These are phyloP conservation scores for Sparus aurata DNA, from an alignment of 2,797 vertebrate species.

Conservation along the genomic window DNA sequence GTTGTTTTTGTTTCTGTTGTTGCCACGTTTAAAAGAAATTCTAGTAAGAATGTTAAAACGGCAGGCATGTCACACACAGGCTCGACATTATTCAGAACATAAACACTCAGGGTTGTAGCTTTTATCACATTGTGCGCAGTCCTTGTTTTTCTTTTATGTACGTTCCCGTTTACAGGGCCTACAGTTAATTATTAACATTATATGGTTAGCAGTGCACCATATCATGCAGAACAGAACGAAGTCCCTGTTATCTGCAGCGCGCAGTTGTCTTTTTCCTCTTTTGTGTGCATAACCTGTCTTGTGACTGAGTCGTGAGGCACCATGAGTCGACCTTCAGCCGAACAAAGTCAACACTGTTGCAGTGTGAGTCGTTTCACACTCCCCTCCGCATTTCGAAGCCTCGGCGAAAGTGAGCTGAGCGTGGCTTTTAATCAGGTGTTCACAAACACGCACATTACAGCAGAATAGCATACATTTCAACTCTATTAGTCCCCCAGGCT, in stretches of 20 bases:
- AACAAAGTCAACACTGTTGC: constrained; percentile 66
- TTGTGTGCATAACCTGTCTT: constrained; percentile 53
- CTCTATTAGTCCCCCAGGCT: background rate
- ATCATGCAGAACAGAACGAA: background rate
- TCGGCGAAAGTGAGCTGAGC: background rate
- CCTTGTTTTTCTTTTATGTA: background rate
- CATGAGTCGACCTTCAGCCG: constrained; percentile 43
- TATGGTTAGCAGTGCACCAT: constrained; percentile 15
- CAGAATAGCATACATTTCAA: background rate
- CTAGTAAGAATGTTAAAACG: constrained; percentile 11
- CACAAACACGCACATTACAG: background rate
- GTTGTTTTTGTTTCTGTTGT: background rate
- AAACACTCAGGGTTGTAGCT: background rate
- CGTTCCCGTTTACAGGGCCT: constrained; percentile 1
- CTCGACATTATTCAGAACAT: background rate
- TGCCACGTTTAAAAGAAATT: background rate
- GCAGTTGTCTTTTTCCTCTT: constrained; percentile 23
- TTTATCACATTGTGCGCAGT: constrained; percentile 7
- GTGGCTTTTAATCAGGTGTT: background rate
- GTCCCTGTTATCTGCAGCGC: constrained; percentile 32
- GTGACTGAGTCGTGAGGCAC: constrained; percentile 54
- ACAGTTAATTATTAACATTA: constrained; percentile 25
- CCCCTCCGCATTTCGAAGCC: background rate
- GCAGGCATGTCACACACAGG: constrained; percentile 18
- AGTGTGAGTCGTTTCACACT: constrained; percentile 3